Conservation (phyloP, 2,888 invertebrate species). For the Glyphotaelius pellucidus region DNA sequence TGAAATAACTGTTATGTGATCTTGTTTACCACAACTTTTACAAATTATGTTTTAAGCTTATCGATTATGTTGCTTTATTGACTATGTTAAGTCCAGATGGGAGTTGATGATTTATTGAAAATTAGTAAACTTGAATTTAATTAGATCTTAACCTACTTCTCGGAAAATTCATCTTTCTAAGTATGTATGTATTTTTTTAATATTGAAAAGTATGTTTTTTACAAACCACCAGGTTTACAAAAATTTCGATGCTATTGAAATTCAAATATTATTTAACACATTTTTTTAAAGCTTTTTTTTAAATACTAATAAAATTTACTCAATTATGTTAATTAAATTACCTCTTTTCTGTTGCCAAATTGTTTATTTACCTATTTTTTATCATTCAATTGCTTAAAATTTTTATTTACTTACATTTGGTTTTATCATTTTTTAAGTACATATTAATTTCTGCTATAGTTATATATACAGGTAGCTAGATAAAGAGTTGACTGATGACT, state of each 20-base stretch:
- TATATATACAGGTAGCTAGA: neutral
- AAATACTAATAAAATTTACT: neutral
- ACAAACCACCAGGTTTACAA: neutral
- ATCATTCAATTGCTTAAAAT: neutral
- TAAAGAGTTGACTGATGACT: neutral
- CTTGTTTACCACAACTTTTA: constrained; percentile 13
- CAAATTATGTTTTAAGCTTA: neutral
- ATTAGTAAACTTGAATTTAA: neutral
- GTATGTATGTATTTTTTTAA: neutral
- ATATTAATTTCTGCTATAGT: neutral
- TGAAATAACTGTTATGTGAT: constrained; percentile 39
- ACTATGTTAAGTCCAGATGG: neutral
- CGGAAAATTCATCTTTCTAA: neutral
- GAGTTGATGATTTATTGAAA: neutral
- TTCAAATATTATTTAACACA: neutral
- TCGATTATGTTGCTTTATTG: neutral
- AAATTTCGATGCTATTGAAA: neutral
- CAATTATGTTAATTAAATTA: neutral
- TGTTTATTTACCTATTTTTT: neutral
- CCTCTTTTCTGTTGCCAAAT: too few species aligned
- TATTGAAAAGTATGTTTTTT: neutral
- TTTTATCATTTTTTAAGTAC: neutral
- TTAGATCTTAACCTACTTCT: neutral
- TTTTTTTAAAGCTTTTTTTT: too few species aligned
- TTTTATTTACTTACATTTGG: neutral